Percentiles rank a stretch among this genome's conserved stretches.
Conservation (phyloP, 2,888 invertebrate genomes). For the Tinea semifulvella region DNA sequence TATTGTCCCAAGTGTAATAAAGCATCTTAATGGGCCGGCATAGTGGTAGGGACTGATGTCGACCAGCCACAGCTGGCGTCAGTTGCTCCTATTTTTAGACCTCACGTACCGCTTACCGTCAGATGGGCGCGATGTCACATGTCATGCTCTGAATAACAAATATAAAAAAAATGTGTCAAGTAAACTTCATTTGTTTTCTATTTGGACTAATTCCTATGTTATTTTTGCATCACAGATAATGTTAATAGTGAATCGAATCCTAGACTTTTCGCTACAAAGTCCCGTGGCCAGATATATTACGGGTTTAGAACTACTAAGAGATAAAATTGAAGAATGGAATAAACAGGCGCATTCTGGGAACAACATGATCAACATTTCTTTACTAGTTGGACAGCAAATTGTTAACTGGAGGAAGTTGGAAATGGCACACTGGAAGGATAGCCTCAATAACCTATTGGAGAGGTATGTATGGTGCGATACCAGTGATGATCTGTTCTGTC, state of each 20-base stretch:
- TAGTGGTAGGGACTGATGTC: too few species aligned
- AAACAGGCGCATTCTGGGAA: constrained; percentile 88
- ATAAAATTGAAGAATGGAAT: constrained; percentile 91
- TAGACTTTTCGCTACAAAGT: constrained; percentile 78
- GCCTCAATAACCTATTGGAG: constrained; percentile 73
- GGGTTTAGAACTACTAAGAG: constrained; percentile 88
- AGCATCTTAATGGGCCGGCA: too few species aligned
- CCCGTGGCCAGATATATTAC: constrained; percentile 89
- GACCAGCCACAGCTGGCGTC: too few species aligned
- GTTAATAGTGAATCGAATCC: constrained; percentile 70
- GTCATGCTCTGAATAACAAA: too few species aligned
- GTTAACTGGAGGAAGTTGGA: constrained; percentile 93
- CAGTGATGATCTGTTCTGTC: too few species aligned
- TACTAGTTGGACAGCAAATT: constrained; percentile 80
- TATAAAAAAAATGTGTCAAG: too few species aligned
- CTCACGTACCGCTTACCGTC: too few species aligned
- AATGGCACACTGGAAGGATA: constrained; percentile 86
- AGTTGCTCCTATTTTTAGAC: too few species aligned
- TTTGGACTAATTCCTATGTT: too few species aligned
- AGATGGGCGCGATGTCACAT: too few species aligned
- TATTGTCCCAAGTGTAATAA: too few species aligned
- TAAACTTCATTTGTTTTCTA: too few species aligned
- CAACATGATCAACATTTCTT: constrained; percentile 78
- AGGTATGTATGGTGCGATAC: constrained; percentile 54
- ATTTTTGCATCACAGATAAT: constrained; percentile 74